Conservation (phyloP, 2,113 vertebrate species). For the Psephotus haematonotus region DNA sequence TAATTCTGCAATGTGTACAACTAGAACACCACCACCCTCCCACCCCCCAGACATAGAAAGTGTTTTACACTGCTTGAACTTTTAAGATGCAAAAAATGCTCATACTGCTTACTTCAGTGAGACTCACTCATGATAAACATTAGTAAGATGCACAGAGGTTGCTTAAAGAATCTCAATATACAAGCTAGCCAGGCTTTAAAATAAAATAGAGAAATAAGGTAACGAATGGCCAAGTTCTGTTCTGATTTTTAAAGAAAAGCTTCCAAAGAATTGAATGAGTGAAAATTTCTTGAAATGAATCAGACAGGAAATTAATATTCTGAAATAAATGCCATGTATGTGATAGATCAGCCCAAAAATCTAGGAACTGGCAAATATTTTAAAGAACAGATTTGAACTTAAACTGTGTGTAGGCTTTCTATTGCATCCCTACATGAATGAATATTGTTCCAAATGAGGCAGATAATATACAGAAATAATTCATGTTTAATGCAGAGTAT, state of each 20-base stretch:
- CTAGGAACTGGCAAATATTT: background rate
- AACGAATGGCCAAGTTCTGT: background rate
- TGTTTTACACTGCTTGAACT: background rate
- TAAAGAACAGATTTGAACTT: background rate
- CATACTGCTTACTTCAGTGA: background rate
- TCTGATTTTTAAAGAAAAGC: background rate
- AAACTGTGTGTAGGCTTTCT: accelerated
- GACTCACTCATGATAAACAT: background rate
- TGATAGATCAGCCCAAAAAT: background rate
- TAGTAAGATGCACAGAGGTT: background rate
- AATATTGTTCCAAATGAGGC: background rate
- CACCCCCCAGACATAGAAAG: background rate
- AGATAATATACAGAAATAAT: background rate
- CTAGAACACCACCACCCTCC: background rate
- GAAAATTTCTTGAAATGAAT: background rate
- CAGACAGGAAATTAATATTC: background rate
- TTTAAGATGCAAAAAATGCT: background rate
- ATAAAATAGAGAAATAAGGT: background rate
- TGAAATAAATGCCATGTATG: background rate
- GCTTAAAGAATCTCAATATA: background rate
- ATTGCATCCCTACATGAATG: background rate
- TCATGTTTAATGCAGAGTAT: background rate
- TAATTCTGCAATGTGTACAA: background rate
- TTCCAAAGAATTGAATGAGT: background rate
- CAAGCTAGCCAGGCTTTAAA: background rate